Evolutionary conservation across 30 jellyfish, hydroid and myxozoan species (phyloP).

Genomic region (Chironex yamaguchii): DNA sequence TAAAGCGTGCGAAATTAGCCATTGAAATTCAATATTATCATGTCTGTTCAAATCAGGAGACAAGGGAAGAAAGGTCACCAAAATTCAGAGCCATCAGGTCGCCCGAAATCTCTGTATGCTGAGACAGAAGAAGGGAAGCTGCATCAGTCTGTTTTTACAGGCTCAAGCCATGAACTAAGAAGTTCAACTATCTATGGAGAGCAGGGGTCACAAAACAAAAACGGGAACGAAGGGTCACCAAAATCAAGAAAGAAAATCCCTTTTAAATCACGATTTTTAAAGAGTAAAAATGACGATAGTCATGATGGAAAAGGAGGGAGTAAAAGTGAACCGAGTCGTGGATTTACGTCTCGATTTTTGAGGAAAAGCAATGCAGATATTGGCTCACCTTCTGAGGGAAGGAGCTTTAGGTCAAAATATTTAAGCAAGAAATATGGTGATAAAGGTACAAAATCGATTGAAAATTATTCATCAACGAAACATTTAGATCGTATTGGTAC

Average conservation of each 20-base stretch:
- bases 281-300: neutral
- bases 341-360: neutral
- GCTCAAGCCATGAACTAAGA: neutral
- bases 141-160: neutral
- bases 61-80: too few relatives aligned
- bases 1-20: too few relatives aligned
- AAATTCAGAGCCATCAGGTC: too few relatives aligned
- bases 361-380: neutral
- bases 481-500: neutral
- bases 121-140: too few relatives aligned
- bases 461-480: neutral
- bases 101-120: too few relatives aligned
- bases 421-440: neutral
- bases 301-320: too few relatives aligned
- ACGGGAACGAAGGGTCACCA: neutral
- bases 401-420: neutral
- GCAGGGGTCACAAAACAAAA: too few relatives aligned
- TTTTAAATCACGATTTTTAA: neutral
- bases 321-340: neutral
- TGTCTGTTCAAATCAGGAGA: too few relatives aligned
- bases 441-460: neutral
- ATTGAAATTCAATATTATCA: too few relatives aligned
- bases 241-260: too few relatives aligned
- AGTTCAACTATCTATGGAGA: neutral
- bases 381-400: neutral